Percentiles rank a stretch among this genome's conserved stretches.
Conservation (phyloP, 92 coral and sea anemone genomes). For the Phenganax subtilis region DNA sequence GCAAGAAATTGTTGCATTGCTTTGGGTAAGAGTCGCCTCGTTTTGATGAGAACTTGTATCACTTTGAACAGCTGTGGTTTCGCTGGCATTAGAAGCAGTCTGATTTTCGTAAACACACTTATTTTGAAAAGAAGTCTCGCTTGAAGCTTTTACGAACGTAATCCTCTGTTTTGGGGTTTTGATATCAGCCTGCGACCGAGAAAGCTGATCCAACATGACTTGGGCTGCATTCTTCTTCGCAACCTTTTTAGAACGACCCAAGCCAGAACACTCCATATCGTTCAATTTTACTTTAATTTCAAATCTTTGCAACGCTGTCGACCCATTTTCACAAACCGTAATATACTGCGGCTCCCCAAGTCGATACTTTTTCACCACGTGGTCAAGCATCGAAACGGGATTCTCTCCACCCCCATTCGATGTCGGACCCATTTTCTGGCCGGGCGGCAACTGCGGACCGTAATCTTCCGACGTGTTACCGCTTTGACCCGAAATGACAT, state of each 20-base stretch:
- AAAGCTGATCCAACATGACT: slow-evolving; percentile 38
- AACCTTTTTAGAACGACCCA: slow-evolving; percentile 30
- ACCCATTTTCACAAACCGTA: slow-evolving; percentile 24
- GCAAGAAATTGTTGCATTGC: too few relatives aligned
- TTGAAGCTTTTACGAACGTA: slow-evolving; percentile 24
- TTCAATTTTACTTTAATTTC: slow-evolving; percentile 33
- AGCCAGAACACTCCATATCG: slow-evolving; percentile 27
- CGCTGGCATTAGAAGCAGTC: not conserved
- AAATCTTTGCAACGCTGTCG: slow-evolving; percentile 21
- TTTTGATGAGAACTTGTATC: too few relatives aligned
- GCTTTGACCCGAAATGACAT: not conserved
- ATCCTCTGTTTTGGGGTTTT: slow-evolving; percentile 28
- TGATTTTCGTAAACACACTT: too few relatives aligned
- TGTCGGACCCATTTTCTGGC: not conserved
- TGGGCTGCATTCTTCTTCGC: slow-evolving; percentile 36
- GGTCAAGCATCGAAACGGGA: slow-evolving; percentile 15
- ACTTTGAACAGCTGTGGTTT: not conserved
- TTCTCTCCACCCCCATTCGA: not conserved
- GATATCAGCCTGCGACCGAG: not conserved
- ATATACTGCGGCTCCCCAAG: slow-evolving; percentile 25
- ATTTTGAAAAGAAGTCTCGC: not conserved
- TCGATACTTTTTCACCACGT: slow-evolving; percentile 4
- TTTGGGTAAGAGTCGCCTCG: too few relatives aligned
- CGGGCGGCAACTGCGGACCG: slow-evolving; percentile 34
- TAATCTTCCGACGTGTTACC: slow-evolving; percentile 12